A percentile compares a stretch with the other conserved stretches of the same genome.
These are phyloP conservation scores for Heliconius hermathena DNA, from an alignment of 1,140 invertebrate species.

Conservation along the genomic window DNA sequence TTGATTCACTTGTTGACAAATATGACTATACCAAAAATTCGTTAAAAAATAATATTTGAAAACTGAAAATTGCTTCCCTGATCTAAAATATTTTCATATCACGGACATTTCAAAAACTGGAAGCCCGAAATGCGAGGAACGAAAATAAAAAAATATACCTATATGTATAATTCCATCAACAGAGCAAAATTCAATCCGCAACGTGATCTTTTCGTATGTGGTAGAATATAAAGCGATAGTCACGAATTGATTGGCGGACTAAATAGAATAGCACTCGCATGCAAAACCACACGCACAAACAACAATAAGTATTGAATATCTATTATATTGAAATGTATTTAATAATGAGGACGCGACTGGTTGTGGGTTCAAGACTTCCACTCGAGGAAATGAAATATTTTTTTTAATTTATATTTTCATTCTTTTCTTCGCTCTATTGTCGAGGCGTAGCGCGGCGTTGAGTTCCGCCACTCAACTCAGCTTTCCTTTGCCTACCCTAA, in stretches of 20 bases:
- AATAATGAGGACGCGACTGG: background rate
- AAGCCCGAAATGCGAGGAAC: background rate
- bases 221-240: constrained; percentile 12
- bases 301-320: background rate
- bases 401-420: too few species aligned
- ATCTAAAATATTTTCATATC: background rate
- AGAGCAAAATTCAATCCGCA: background rate
- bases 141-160: background rate
- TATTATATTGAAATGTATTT: background rate
- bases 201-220: constrained; percentile 1
- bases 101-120: background rate
- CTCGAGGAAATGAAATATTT: too few species aligned
- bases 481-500: too few species aligned
- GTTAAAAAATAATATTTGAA: background rate
- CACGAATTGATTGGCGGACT: constrained; percentile 1
- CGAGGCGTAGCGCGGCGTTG: too few species aligned
- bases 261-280: constrained; percentile 11
- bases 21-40: too few species aligned
- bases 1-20: too few species aligned
- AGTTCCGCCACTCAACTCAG: too few species aligned
- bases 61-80: background rate
- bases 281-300: background rate
- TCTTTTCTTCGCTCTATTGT: too few species aligned
- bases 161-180: background rate
- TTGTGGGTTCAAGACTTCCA: too few species aligned